Conservation (phyloP, 2,113 vertebrate genomes). For the Dicaeum eximium region DNA sequence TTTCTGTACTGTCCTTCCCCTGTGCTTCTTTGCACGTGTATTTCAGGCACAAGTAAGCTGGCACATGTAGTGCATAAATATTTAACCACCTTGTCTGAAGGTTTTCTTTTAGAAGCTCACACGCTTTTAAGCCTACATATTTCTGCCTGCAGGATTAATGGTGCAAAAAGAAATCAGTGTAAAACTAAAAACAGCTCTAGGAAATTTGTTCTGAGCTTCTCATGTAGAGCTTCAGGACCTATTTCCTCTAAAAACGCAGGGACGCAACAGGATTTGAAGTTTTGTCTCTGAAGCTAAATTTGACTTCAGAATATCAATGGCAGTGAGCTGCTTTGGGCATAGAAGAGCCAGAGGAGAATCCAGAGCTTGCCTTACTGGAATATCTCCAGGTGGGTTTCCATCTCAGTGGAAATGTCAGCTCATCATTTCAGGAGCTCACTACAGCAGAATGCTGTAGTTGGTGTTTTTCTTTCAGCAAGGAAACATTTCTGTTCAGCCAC, state of each 20-base stretch:
- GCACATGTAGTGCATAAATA: background rate
- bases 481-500: background rate
- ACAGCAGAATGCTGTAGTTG: background rate
- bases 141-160: background rate
- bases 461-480: background rate
- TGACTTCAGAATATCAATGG: background rate
- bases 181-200: background rate
- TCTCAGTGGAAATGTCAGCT: background rate
- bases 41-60: background rate
- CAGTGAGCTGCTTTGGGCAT: background rate
- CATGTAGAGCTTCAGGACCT: background rate
- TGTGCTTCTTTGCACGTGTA: background rate
- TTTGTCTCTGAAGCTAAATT: background rate
- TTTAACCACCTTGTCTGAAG: background rate
- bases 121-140: background rate
- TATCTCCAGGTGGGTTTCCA: background rate
- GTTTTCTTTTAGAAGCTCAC: background rate
- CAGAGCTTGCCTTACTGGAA: background rate
- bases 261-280: background rate
- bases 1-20: background rate
- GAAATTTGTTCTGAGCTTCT: background rate
- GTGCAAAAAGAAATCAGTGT: background rate
- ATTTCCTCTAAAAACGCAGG: background rate
- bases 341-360: background rate
- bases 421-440: background rate